Conservation (phyloP, 92 coral and sea anemone genomes). For the Phenganax marumi region DNA sequence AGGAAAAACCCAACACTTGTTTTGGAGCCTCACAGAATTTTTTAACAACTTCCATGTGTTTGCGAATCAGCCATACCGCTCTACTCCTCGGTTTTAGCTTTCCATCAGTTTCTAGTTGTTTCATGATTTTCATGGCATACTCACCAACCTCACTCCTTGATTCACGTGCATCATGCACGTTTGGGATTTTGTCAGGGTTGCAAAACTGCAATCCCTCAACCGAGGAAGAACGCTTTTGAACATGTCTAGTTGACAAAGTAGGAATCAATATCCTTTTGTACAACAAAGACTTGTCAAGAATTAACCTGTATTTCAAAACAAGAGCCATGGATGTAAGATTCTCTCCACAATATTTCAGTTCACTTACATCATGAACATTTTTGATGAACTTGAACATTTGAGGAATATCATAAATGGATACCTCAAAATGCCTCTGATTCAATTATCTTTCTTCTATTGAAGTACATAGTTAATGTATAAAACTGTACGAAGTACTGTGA, state of each 20-base stretch:
- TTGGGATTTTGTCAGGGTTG: neutral
- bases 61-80: conserved; percentile 47
- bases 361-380: too few species aligned
- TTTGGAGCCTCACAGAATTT: conserved; percentile 54
- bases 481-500: too few species aligned
- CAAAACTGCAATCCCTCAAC: neutral
- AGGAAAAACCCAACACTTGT: conserved; percentile 75
- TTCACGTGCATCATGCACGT: neutral
- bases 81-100: conserved; percentile 45
- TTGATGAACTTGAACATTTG: too few species aligned
- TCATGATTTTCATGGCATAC: conserved; percentile 34
- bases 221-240: neutral
- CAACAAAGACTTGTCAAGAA: neutral
- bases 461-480: too few species aligned
- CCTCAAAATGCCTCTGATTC: conserved; percentile 19
- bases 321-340: conserved; percentile 11
- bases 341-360: neutral
- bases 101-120: conserved; percentile 33
- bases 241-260: neutral
- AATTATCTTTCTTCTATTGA: too few species aligned
- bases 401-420: neutral
- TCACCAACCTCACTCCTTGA: conserved; percentile 19
- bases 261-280: neutral
- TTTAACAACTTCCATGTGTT: conserved; percentile 50
- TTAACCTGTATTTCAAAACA: neutral